phyloP scores from a whole-genome alignment of 2,113 vertebrate genomes.

The Spea bombifrons region DNA sequence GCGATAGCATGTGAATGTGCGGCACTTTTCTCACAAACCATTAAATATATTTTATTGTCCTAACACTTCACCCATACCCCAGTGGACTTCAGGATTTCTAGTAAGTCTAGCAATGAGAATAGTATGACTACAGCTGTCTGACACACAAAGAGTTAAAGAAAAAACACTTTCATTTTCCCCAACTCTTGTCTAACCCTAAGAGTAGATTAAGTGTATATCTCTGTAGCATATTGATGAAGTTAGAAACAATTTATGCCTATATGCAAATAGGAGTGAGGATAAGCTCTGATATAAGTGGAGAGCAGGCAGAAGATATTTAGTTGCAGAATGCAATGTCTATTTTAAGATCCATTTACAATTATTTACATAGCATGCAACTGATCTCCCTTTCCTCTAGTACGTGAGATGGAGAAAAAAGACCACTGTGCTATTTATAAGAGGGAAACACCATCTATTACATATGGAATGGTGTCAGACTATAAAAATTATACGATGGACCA shows the following conservation, averaged over 20 bases:
- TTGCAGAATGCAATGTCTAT: slow-evolving; percentile 25
- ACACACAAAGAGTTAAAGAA: background rate
- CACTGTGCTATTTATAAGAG: slow-evolving; percentile 24
- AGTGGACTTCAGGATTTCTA: no score
- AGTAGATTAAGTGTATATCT: no score
- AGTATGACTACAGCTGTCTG: no score
- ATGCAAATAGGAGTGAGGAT: no score
- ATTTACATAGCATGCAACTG: slow-evolving; percentile 36
- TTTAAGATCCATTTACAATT: slow-evolving; percentile 30
- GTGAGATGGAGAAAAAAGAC: background rate
- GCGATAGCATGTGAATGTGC: no score
- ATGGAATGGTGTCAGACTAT: slow-evolving; percentile 40
- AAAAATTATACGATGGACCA: background rate
- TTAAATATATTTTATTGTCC: no score
- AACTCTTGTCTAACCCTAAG: background rate
- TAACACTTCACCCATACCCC: no score
- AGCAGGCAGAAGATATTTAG: background rate
- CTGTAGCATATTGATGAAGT: no score
- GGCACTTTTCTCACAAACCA: no score
- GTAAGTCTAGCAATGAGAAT: no score
- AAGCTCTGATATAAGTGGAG: background rate
- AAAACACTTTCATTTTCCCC: background rate
- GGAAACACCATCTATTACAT: slow-evolving; percentile 35
- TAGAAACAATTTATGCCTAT: no score
- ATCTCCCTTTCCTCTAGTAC: slow-evolving; percentile 14